A percentile compares a stretch with the other conserved stretches of the same genome.
phyloP scores from a whole-genome alignment of 2,113 vertebrate genomes.

The Corvus moneduloides region DNA sequence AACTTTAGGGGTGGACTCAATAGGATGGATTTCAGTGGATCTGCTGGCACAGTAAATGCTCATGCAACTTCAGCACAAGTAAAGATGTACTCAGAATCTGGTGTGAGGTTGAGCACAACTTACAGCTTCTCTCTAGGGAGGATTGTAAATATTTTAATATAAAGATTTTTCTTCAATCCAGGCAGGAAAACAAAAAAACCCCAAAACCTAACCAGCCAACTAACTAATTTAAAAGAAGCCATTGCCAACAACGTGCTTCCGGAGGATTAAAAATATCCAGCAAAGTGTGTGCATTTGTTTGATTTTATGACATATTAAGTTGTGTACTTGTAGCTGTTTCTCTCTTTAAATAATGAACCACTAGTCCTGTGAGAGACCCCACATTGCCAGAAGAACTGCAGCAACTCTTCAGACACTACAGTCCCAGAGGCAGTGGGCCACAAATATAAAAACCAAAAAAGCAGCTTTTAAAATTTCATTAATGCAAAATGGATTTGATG shows the following conservation, averaged over 20 bases:
- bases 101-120: background rate
- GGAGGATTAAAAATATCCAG: background rate
- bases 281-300: background rate
- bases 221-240: background rate
- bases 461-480: background rate
- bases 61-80: background rate
- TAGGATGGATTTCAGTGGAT: background rate
- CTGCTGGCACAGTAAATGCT: background rate
- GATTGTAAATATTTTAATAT: background rate
- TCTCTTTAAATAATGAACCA: background rate
- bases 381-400: background rate
- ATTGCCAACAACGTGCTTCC: background rate
- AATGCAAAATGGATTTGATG: background rate
- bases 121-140: background rate
- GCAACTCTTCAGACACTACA: background rate
- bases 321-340: background rate
- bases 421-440: background rate
- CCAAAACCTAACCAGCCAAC: rapidly evolving
- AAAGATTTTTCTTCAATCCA: background rate
- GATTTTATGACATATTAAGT: background rate
- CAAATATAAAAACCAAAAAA: no score
- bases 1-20: background rate
- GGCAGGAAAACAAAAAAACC: background rate
- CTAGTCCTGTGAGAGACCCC: rapidly evolving
- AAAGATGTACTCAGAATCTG: background rate